Evolutionary conservation across 2,888 invertebrate species (phyloP).

Genomic region (Acronicta alni): DNA sequence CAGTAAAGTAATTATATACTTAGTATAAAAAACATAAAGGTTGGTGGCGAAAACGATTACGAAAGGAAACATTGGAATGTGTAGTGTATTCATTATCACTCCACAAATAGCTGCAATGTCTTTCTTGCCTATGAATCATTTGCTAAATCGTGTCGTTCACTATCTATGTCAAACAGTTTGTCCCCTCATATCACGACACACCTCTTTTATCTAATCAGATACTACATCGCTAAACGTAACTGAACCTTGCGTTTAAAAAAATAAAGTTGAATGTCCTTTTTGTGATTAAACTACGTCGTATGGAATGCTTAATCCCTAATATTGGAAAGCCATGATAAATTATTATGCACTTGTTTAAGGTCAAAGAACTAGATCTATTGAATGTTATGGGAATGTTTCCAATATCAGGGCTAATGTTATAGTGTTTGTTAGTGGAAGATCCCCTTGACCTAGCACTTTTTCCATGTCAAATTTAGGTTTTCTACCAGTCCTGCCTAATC

Average conservation of each 20-base stretch:
- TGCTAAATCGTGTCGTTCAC: background rate
- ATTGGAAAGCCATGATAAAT: slow-evolving; percentile 21
- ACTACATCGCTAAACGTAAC: slow-evolving; percentile 10
- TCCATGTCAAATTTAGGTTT: background rate
- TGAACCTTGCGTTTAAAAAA: background rate
- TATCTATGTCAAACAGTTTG: slow-evolving; percentile 32
- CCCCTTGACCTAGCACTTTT: background rate
- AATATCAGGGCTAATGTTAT: slow-evolving; percentile 8
- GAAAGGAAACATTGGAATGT: background rate
- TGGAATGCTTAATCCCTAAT: slow-evolving; percentile 7
- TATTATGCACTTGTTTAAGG: slow-evolving; percentile 15
- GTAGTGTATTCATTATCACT: slow-evolving; percentile 1
- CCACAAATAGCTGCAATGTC: slow-evolving; percentile 10
- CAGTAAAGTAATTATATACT: too few species aligned
- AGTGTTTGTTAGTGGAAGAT: slow-evolving; percentile 7
- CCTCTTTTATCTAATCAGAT: slow-evolving; percentile 40
- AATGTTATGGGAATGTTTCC: slow-evolving; percentile 16
- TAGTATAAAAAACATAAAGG: background rate
- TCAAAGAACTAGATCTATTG: slow-evolving; percentile 33
- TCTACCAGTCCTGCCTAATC: background rate
- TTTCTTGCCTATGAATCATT: slow-evolving; percentile 22
- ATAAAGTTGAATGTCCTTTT: slow-evolving; percentile 4
- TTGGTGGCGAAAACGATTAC: background rate
- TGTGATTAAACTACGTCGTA: slow-evolving; percentile 12
- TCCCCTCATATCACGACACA: slow-evolving; percentile 30